Base-by-base conservation (phyloP, 2,888 invertebrate genomes). In the Celastrina argiolus region DNA sequence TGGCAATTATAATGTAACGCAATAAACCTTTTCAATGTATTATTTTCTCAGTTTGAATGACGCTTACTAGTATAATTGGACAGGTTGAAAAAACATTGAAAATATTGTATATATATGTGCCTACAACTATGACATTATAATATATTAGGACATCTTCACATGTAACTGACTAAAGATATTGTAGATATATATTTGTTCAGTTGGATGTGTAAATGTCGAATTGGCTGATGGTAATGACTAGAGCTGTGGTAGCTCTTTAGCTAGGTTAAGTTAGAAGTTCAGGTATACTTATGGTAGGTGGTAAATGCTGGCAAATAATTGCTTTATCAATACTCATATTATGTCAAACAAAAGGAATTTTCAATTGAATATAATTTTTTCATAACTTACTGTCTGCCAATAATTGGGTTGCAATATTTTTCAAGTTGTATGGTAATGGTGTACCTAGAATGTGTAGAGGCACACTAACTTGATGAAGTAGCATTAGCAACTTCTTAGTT, bases 291-390 rank as follows among this genome's bases (percentile, higher is more conserved):
- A 85, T 82, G 75, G 56, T 75, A 72, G 69, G 69, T 76, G 75
- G 77, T 84, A 88, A 87, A 82, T 87, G 85, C 83, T 84, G 83
- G 82, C 83, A 79, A 84, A 83, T 81, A 81, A 81, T 81, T 81
- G 78, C 81, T 83, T 82, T 85, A 81, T 85, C 83, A 89, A 89
- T 89, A 89, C 90, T 90, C 90, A 88, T 86, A 78, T 81, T 86
- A 78, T 81, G 34, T 51, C 51, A 51, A 22, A 51, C 51, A 51
- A 12, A 26, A 22, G 5, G 22, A 3, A 18, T 18, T 51, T 12
- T 22, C 51, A 51, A 51, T 5, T 26, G 22, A 10, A 12, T 45
- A 45, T 58, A 0, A 34, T 59, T 31, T 22, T 61, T 22, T 18
- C 16, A 39, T 22, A 36, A 36, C 8, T 26, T 26, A 28, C 34